Evolutionary conservation across 1,140 invertebrate genomes (phyloP).

Genomic region (Holotrichia oblita): DNA sequence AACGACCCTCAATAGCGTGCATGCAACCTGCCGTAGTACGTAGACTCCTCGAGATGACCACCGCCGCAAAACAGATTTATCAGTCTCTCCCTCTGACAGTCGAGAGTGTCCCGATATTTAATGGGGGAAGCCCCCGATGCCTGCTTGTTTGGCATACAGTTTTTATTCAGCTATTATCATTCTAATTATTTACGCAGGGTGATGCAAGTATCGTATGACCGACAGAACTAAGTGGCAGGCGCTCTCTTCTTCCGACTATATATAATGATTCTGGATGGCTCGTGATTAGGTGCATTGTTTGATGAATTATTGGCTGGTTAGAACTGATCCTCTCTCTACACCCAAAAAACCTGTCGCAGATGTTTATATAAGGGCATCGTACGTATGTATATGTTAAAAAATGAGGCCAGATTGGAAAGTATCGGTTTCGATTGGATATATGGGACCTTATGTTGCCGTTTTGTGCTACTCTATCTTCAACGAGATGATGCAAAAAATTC

Average conservation of each 20-base stretch:
- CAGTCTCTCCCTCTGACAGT: slow-evolving; percentile 52
- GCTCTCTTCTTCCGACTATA: slow-evolving; percentile 37
- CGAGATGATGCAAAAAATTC: neutral
- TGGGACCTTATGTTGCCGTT: slow-evolving; percentile 37
- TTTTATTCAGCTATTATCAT: slow-evolving; percentile 57
- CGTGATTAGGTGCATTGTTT: slow-evolving; percentile 55
- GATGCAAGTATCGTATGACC: slow-evolving; percentile 52
- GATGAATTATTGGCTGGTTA: slow-evolving; percentile 53
- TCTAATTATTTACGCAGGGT: slow-evolving; percentile 55
- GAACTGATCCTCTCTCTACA: slow-evolving; percentile 40
- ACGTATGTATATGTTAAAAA: slow-evolving; percentile 44
- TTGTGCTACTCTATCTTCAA: neutral
- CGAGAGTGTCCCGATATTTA: slow-evolving; percentile 50
- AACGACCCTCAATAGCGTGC: slow-evolving; percentile 44
- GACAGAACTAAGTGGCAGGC: slow-evolving; percentile 55
- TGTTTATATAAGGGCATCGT: slow-evolving; percentile 52
- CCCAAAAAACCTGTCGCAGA: slow-evolving; percentile 56
- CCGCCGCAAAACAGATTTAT: slow-evolving; percentile 55
- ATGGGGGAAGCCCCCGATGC: slow-evolving; percentile 43
- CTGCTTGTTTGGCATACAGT: slow-evolving; percentile 51
- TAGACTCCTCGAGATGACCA: slow-evolving; percentile 52
- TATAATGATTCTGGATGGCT: slow-evolving; percentile 43
- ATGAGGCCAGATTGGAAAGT: slow-evolving; percentile 52
- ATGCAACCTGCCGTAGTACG: slow-evolving; percentile 48
- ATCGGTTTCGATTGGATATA: slow-evolving; percentile 28